These are phyloP conservation scores for Macrophya alboannulata DNA, from an alignment of 2,888 invertebrate genomes.

Conservation along the genomic window DNA sequence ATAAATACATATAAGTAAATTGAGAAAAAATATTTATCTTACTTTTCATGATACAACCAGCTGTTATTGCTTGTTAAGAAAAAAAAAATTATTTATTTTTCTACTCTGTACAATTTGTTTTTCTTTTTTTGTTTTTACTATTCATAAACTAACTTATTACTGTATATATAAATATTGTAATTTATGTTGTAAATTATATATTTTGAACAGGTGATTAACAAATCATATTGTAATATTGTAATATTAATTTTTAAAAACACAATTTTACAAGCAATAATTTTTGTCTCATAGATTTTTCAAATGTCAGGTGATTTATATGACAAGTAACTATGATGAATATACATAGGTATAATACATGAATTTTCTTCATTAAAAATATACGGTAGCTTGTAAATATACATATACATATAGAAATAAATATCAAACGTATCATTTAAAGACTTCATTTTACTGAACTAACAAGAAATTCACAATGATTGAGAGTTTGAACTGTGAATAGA, in stretches of 20 bases:
- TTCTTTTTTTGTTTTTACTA: background rate
- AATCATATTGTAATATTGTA: slow-evolving; percentile 24
- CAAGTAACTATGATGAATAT: background rate
- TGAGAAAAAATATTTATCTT: background rate
- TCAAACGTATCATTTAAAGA: slow-evolving; percentile 28
- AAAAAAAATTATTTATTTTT: slow-evolving; percentile 50
- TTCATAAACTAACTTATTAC: slow-evolving; percentile 27
- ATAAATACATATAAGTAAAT: slow-evolving; percentile 6
- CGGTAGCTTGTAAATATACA: slow-evolving; percentile 33
- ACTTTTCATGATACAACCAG: background rate
- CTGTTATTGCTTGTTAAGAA: slow-evolving; percentile 32
- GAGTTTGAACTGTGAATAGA: slow-evolving; percentile 15
- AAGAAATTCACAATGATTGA: background rate
- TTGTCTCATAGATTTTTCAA: background rate
- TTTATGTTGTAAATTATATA: slow-evolving; percentile 38
- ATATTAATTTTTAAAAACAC: slow-evolving; percentile 27
- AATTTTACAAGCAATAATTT: slow-evolving; percentile 28
- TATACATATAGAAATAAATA: slow-evolving; percentile 25
- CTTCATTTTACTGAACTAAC: slow-evolving; percentile 25
- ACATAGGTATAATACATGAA: background rate
- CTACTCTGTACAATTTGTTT: slow-evolving; percentile 26
- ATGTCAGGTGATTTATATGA: background rate
- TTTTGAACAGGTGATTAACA: slow-evolving; percentile 23
- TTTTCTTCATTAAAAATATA: background rate
- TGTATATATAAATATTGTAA: slow-evolving; percentile 43